These are phyloP conservation scores for Hypsibius dujardini DNA, from an alignment of 1,140 invertebrate species.

Conservation along the genomic window DNA sequence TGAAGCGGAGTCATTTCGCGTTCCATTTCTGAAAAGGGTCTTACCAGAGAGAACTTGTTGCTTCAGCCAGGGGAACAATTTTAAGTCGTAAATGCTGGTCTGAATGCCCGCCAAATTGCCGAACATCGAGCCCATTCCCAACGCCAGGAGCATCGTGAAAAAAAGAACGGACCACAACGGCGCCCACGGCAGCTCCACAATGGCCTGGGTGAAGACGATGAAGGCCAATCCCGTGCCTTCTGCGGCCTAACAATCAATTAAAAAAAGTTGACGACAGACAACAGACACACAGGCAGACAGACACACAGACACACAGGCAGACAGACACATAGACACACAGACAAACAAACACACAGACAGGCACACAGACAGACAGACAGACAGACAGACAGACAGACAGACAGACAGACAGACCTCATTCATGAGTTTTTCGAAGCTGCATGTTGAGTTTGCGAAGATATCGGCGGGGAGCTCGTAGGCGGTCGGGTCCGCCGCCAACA, in stretches of 20 bases:
- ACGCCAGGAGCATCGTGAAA: constrained; percentile 72
- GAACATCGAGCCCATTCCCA: constrained; percentile 82
- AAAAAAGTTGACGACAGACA: constrained; percentile 19
- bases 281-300: too few relatives aligned
- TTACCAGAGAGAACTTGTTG: constrained; percentile 69
- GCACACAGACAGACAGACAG: too few relatives aligned
- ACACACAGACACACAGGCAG: too few relatives aligned
- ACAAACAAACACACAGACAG: too few relatives aligned
- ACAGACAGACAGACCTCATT: constrained; percentile 42
- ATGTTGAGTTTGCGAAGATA: neutral
- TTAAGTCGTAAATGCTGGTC: constrained; percentile 76
- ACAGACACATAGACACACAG: too few relatives aligned
- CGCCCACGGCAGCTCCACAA: constrained; percentile 66
- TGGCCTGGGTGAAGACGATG: constrained; percentile 76
- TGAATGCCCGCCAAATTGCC: constrained; percentile 79
- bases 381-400: too few relatives aligned
- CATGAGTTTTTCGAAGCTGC: constrained; percentile 30
- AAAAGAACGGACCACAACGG: constrained; percentile 83
- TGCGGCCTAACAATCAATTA: constrained; percentile 47
- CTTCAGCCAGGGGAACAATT: constrained; percentile 64
- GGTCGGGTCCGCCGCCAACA: neutral
- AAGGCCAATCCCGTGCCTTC: constrained; percentile 79
- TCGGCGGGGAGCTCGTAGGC: neutral
- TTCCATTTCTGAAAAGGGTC: constrained; percentile 20
- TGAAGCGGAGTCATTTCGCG: neutral